Conservation (phyloP, 1,140 invertebrate genomes). For the Solenopsis invicta region DNA sequence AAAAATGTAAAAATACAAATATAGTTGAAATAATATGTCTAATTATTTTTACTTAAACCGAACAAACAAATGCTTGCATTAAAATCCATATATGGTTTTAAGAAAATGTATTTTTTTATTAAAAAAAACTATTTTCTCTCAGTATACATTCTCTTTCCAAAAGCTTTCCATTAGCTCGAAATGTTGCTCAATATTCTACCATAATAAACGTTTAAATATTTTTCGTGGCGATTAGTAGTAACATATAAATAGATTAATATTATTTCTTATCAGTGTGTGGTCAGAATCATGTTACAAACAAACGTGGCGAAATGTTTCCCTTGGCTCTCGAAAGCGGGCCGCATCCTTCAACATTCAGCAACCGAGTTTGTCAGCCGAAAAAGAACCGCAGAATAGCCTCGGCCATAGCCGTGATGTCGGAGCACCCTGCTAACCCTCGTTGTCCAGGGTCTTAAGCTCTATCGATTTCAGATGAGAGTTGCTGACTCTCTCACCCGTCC, state of each 20-base stretch:
- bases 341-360: neutral
- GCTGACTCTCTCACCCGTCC: constrained; percentile 28
- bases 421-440: constrained; percentile 57
- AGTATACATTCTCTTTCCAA: too few relatives aligned
- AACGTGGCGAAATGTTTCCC: constrained; percentile 1
- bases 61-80: too few relatives aligned
- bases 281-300: neutral
- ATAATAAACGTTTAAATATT: constrained; percentile 20
- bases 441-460: constrained; percentile 83
- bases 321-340: neutral
- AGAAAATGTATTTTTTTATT: too few relatives aligned
- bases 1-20: too few relatives aligned
- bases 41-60: too few relatives aligned
- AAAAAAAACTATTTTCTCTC: too few relatives aligned
- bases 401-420: neutral
- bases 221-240: neutral
- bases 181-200: neutral
- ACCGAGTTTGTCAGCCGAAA: constrained; percentile 24
- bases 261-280: neutral
- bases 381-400: constrained; percentile 35
- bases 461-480: constrained; percentile 83
- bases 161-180: neutral
- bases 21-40: too few relatives aligned
- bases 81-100: too few relatives aligned
- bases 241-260: neutral